phyloP scores from a whole-genome alignment of 2,797 vertebrate genomes.

The Pseudochaenichthys georgianus region DNA sequence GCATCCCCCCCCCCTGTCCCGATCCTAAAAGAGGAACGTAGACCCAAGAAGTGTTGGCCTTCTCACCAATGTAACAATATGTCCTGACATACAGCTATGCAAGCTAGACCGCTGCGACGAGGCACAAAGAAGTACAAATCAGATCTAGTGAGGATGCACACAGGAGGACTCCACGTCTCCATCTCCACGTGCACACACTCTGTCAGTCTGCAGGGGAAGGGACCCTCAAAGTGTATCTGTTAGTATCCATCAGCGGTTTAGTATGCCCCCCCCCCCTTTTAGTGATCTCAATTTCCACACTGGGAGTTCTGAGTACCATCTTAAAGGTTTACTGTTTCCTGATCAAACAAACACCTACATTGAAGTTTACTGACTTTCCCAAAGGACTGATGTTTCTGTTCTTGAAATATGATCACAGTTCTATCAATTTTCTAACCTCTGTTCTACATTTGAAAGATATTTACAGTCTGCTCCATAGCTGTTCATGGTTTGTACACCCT shows the following conservation, averaged over 20 bases:
- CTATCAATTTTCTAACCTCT: neutral
- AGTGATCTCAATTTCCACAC: neutral
- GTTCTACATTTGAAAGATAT: neutral
- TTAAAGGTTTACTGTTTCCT: neutral
- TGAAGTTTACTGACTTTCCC: no score
- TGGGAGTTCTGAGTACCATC: neutral
- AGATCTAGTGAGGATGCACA: neutral
- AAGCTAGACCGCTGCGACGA: neutral
- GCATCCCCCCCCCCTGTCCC: neutral
- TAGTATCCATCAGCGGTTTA: constrained; percentile 1
- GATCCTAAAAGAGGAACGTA: constrained; percentile 1
- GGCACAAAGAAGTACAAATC: neutral
- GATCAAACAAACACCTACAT: no score
- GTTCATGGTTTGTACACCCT: neutral
- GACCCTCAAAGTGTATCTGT: neutral
- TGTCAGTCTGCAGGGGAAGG: neutral
- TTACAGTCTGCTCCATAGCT: neutral
- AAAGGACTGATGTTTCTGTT: neutral
- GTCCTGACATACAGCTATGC: neutral
- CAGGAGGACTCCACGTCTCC: neutral
- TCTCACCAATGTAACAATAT: neutral
- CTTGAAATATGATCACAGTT: neutral
- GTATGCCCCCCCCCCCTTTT: neutral
- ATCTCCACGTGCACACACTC: neutral
- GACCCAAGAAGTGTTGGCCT: neutral